phyloP scores from a whole-genome alignment of 2,797 vertebrate species.

The Ficedula albicollis region DNA sequence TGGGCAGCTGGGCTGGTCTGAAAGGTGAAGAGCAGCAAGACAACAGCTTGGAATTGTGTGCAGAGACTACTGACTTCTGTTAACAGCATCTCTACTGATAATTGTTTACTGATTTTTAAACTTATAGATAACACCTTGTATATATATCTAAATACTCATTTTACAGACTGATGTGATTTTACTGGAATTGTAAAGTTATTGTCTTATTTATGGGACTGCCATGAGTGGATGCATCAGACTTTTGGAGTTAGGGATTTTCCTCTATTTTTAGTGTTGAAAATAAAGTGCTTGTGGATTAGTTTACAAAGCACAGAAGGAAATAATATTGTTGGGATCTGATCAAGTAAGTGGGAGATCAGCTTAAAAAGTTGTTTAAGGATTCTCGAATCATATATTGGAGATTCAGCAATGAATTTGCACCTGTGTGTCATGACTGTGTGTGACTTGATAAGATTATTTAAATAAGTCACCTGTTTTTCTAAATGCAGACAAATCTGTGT shows the following conservation, averaged over 20 bases:
- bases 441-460: background rate
- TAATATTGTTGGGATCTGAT: background rate
- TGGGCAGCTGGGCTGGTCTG: background rate
- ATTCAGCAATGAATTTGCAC: background rate
- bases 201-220: background rate
- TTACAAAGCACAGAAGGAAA: background rate
- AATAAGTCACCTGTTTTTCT: background rate
- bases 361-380: background rate
- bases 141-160: background rate
- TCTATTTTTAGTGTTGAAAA: background rate
- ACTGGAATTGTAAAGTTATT: background rate
- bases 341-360: background rate
- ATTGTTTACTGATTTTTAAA: background rate
- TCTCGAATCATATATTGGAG: background rate
- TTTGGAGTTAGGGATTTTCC: background rate
- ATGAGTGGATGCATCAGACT: background rate
- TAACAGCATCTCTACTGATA: background rate
- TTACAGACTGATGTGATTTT: background rate
- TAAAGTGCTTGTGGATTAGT: background rate
- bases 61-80: background rate
- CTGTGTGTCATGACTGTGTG: background rate
- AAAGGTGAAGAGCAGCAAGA: background rate
- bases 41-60: background rate
- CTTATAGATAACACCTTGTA: background rate
- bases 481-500: background rate